These are phyloP conservation scores for Pandemis corylana DNA, from an alignment of 2,888 invertebrate genomes.

Conservation along the genomic window DNA sequence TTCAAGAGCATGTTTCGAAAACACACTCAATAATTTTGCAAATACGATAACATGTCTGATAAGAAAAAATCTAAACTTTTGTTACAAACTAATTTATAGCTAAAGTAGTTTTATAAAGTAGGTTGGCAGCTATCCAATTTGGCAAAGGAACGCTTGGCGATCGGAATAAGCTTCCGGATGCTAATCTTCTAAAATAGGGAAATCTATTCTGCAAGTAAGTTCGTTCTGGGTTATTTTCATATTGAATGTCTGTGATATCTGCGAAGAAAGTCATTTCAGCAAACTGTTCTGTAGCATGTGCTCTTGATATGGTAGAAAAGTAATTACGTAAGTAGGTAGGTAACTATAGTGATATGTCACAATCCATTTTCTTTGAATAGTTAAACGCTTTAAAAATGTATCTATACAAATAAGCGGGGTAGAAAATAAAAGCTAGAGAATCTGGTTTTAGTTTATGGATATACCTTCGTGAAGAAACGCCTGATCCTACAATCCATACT, in stretches of 20 bases:
- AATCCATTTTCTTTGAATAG: too few relatives aligned
- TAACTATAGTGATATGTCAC: too few relatives aligned
- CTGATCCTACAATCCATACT: too few relatives aligned
- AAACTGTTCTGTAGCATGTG: background rate
- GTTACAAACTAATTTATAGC: background rate
- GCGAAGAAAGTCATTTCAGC: background rate
- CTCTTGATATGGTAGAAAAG: background rate
- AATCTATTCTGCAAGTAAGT: constrained; percentile 36
- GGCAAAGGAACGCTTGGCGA: constrained; percentile 51
- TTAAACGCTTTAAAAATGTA: too few relatives aligned
- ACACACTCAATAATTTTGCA: too few relatives aligned
- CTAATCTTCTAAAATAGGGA: constrained; percentile 43
- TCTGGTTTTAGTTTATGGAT: too few relatives aligned
- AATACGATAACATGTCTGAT: background rate
- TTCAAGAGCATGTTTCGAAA: too few relatives aligned
- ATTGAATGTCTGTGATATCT: constrained; percentile 2
- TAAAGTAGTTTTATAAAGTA: constrained; percentile 49
- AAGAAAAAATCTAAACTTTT: background rate
- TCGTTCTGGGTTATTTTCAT: constrained; percentile 12
- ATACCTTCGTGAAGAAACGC: too few relatives aligned
- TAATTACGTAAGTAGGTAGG: background rate
- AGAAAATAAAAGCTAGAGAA: too few relatives aligned
- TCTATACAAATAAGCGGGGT: too few relatives aligned
- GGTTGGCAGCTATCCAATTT: constrained; percentile 69
- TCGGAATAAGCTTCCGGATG: constrained; percentile 27